Evolutionary conservation across 2,797 vertebrate genomes (phyloP), one percentile per base, ranked within the genome.

Genomic region (Pachyuromys duprasi): DNA sequence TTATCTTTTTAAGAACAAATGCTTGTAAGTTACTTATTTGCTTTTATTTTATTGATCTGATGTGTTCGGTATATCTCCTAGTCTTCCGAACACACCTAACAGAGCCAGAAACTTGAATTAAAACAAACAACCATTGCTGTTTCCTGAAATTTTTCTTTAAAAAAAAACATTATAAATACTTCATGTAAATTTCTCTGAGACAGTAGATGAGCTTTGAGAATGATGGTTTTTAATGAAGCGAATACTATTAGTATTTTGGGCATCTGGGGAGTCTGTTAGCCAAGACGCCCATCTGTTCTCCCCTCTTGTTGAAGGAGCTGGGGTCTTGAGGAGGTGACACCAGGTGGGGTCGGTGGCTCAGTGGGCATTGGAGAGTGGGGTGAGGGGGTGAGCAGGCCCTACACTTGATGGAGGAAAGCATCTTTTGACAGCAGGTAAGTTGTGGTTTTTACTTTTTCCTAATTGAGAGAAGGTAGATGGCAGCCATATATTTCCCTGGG

Each of bases 91-190:
- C 11, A 60, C 60, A 15, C 33, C 33, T n/a, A 24, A 80, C 57
- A 57, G 33, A 57, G 20, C 28, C 60, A 81, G 63, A 76, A 84
- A 17, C 45, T 67, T 6, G 69, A 93, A 57, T 87, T 72, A 86
- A 90, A 92, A 86, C 18, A 80, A 88, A 72, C 63, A 88, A 87
- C 57, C 90, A 45, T 89, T 72, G 60, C 63, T 69, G 36, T 69
- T 74, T 57, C 86, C 82, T 88, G 63, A 72, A 72, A 0, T 11
- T 33, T 33, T 88, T 53, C 60, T 67, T 20, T 62, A 49, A 11
- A 49, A 1, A 36, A 60, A 88, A 86, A 26, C 5, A 49, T 93
- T 88, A 81, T 1, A 89, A 55, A 74, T 57, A 53, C 42, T 57
- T 86, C 15, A 24, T 39, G n/a, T 33, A 22, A 5, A 17, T 31